Percentiles rank a stretch among this genome's conserved stretches.
phyloP scores from a whole-genome alignment of 2,113 vertebrate species.

The Herpetotheres cachinnans region DNA sequence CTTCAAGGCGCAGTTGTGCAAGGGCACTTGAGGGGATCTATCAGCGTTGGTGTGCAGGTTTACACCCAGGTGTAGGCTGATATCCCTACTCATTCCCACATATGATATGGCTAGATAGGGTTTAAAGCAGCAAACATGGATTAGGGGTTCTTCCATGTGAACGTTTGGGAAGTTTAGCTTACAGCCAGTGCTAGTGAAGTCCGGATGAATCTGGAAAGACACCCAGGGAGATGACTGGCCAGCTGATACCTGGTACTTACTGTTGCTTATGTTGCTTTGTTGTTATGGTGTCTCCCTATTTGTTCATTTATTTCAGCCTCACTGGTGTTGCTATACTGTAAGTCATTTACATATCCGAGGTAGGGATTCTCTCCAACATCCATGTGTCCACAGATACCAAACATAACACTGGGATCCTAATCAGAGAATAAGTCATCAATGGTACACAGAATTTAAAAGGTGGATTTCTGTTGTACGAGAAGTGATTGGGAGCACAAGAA shows the following conservation, averaged over 20 bases:
- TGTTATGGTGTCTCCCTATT: neutral
- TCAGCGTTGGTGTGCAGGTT: neutral
- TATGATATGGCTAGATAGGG: neutral
- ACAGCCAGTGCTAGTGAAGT: neutral
- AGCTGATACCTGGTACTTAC: neutral
- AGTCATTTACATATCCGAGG: neutral
- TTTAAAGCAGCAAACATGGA: neutral
- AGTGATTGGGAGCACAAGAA: neutral
- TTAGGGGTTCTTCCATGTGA: neutral
- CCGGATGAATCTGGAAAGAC: neutral
- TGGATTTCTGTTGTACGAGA: neutral
- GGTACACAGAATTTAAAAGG: neutral
- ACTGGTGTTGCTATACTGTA: neutral
- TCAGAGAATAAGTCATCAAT: neutral
- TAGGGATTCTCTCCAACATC: neutral
- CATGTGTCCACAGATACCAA: neutral
- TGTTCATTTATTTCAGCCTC: neutral
- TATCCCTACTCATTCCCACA: fast-evolving
- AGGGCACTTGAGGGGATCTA: neutral
- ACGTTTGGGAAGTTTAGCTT: neutral
- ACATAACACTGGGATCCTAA: neutral
- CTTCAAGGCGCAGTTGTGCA: neutral
- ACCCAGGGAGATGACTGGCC: neutral
- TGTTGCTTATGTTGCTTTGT: neutral
- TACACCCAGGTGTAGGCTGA: neutral